Evolutionary conservation across 2,113 vertebrate species (phyloP).

Genomic region (Sphyrna mokarran): DNA sequence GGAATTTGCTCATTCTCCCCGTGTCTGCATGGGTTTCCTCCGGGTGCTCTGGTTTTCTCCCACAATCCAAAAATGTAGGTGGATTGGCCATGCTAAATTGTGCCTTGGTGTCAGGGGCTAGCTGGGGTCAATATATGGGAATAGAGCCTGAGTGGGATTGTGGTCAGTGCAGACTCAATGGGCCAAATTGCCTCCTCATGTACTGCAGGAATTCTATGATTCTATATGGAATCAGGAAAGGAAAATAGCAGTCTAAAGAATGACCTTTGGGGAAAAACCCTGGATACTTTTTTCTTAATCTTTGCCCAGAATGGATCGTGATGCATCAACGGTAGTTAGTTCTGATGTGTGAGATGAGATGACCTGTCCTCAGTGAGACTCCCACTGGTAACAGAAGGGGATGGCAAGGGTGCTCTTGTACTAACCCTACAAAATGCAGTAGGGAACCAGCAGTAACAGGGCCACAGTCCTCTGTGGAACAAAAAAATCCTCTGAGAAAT

Average conservation of each 20-base stretch:
- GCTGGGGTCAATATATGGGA: no score
- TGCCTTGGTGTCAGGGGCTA: no score
- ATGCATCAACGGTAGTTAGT: not conserved
- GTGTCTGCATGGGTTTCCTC: no score
- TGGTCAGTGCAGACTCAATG: no score
- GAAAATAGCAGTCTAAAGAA: not conserved
- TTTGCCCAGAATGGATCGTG: not conserved
- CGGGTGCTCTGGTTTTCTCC: no score
- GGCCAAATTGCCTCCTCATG: no score
- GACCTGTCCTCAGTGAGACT: not conserved
- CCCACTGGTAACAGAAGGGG: not conserved
- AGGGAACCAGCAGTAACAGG: not conserved
- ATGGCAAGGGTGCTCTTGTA: not conserved
- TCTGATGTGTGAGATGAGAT: not conserved
- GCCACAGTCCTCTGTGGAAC: not conserved
- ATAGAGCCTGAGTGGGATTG: no score
- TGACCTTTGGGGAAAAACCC: not conserved
- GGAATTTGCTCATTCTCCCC: no score
- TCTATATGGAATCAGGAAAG: not conserved
- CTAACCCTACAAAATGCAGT: not conserved
- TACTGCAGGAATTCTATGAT: no score
- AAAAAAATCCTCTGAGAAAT: not conserved
- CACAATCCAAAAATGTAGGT: no score
- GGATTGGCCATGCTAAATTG: no score
- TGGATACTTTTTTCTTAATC: not conserved